Conservation (phyloP, 1,140 invertebrate species). For the Oncopodura yosiiana region DNA sequence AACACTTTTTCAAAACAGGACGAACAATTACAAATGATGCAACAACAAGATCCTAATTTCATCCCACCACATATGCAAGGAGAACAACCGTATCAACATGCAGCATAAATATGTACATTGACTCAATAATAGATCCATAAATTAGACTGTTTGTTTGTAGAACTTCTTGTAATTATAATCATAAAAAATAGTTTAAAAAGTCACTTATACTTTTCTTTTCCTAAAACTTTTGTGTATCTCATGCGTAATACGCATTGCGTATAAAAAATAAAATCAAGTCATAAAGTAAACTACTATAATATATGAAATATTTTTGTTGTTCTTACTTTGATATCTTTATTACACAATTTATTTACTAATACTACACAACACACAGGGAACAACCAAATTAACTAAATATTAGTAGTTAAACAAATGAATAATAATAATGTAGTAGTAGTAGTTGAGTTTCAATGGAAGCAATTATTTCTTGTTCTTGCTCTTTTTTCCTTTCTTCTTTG, state of each 20-base stretch:
- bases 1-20: constrained; percentile 15
- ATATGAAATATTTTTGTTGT: no score
- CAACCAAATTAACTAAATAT: no score
- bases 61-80: not conserved
- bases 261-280: not conserved
- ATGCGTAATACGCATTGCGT: not conserved
- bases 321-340: no score
- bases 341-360: no score
- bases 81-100: not conserved
- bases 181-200: no score
- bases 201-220: not conserved
- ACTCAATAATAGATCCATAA: not conserved
- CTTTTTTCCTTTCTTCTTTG: not conserved
- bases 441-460: not conserved
- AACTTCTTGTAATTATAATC: no score
- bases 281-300: no score
- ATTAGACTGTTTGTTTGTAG: not conserved
- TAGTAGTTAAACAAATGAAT: no score
- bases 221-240: not conserved
- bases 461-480: not conserved
- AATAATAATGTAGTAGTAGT: no score
- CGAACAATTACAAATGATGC: constrained; percentile 21
- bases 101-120: not conserved
- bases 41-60: constrained; percentile 27
- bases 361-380: no score